Percentiles rank a stretch among this genome's conserved stretches.
phyloP scores from a whole-genome alignment of 2,113 vertebrate species.

The Bagarius yarrelli region DNA sequence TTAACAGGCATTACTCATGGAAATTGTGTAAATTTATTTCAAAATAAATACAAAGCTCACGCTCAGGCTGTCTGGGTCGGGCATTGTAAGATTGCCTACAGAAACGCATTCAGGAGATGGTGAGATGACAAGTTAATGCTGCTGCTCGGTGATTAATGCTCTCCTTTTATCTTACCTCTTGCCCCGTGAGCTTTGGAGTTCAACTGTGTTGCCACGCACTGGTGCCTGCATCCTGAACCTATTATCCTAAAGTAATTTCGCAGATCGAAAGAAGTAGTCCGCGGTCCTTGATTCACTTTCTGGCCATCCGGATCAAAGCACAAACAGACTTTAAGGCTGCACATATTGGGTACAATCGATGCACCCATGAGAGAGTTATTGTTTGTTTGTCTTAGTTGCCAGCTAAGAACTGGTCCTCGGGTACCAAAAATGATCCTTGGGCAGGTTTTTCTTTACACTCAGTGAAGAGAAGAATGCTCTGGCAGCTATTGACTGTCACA shows the following conservation, averaged over 20 bases:
- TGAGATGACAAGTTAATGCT: conserved; percentile 39
- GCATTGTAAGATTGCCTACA: conserved; percentile 35
- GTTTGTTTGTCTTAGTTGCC: conserved; percentile 28
- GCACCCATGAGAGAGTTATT: conserved; percentile 12
- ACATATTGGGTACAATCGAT: conserved; percentile 29
- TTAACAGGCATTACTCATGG: conserved; percentile 28
- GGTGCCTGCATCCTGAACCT: conserved; percentile 9
- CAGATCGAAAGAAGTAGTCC: neutral
- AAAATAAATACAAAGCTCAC: neutral
- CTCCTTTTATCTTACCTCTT: conserved; percentile 23
- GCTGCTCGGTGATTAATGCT: conserved; percentile 47
- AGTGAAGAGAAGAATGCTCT: conserved; percentile 32
- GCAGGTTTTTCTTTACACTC: conserved; percentile 47
- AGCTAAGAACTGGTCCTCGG: conserved; percentile 26
- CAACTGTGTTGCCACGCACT: conserved; percentile 31
- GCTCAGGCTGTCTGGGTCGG: conserved; percentile 13
- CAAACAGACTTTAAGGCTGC: conserved; percentile 24
- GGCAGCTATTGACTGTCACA: conserved; percentile 18
- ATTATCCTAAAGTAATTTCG: conserved; percentile 6
- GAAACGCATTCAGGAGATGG: neutral
- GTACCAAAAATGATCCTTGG: conserved; percentile 40
- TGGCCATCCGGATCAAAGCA: neutral
- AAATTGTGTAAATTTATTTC: conserved; percentile 45
- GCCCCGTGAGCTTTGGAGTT: conserved; percentile 26
- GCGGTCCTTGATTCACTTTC: neutral